Base-by-base conservation (phyloP, 2,113 vertebrate species). In the Ictidomys tridecemlineatus region DNA sequence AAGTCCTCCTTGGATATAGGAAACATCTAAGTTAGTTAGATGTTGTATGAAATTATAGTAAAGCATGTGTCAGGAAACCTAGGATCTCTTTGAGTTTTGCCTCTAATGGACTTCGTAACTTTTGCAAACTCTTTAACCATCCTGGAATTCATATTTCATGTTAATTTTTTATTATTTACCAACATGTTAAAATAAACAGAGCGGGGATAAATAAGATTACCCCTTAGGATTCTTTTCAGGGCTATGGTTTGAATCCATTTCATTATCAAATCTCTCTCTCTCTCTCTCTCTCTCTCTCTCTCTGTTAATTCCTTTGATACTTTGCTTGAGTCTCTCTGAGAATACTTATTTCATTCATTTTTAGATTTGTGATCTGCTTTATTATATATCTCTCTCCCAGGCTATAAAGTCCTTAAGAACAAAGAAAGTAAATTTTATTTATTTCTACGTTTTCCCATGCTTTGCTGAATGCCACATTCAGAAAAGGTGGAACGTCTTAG, bases 111-210 rank as follows among this genome's bases (percentile, higher is more conserved):
- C 28, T 82, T 91, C 65, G 22, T 37, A 32, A 89, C 39, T 88
- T 95, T 88, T 70, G 48, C 14, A 30, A 84, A 96, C 32, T 85
- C 11, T 34, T 84, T 88, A 90, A 74, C 10, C 28, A 84, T 94
- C 37, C 12, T 83, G 37, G 14, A 5, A 17, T 74, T 96, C 2
- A 18, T 74, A 78, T 69, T 94, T 90, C 39, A 93, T n/a, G 45
- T 45, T 45, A 45, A 9, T 45, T 45, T 9, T 45, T 45, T 45
- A 45, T 45, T 45, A 45, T 45, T 45, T 45, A 45, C 45, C 45
- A 45, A 37, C 10, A 85, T 42, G 16, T 67, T 83, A 45, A 84
- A 73, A 42, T 8, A 86, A 85, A 73, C 16, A 63, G 61, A 74
- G 16, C 2, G 39, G 8, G 26, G 63, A 2, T 90, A 67, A 90